Conservation (phyloP, 2,797 vertebrate genomes). For the Xenentodon cancila region DNA sequence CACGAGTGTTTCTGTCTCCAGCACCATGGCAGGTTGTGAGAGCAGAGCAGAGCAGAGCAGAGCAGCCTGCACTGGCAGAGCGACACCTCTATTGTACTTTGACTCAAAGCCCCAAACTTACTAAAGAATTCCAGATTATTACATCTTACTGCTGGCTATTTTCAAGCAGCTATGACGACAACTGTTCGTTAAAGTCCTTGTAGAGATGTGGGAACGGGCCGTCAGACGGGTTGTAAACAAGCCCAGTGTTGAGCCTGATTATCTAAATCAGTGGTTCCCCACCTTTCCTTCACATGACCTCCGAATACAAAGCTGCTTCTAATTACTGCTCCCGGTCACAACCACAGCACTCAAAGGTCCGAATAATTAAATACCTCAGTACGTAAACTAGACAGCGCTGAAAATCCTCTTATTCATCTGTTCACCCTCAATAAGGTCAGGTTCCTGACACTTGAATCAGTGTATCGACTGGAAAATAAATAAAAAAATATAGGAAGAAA, state of each 20-base stretch:
- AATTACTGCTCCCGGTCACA: neutral
- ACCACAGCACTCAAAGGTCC: neutral
- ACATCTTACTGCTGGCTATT: neutral
- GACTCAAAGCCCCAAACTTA: neutral
- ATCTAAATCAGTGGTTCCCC: slow-evolving; percentile 16
- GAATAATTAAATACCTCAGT: neutral
- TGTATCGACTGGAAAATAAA: neutral
- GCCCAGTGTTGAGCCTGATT: slow-evolving; percentile 7
- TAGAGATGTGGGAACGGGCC: slow-evolving; percentile 6
- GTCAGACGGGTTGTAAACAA: slow-evolving; percentile 17
- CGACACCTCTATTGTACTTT: slow-evolving; percentile 27
- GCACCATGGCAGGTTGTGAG: slow-evolving; percentile 10
- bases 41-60: slow-evolving; percentile 1
- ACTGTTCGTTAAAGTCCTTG: neutral
- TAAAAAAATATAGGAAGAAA: neutral
- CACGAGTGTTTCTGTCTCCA: slow-evolving; percentile 21
- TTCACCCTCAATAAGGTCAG: neutral
- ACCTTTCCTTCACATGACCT: slow-evolving; percentile 11
- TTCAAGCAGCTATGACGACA: neutral
- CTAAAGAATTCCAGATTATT: slow-evolving; percentile 9
- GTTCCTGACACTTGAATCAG: no score
- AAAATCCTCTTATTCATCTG: neutral
- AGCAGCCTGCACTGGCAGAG: slow-evolving; percentile 5
- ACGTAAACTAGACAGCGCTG: neutral
- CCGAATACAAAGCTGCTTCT: neutral